A percentile compares a stretch with the other conserved stretches of the same genome.
Evolutionary conservation across 2,888 invertebrate species (phyloP).

Genomic region (Chironomus riparius): DNA sequence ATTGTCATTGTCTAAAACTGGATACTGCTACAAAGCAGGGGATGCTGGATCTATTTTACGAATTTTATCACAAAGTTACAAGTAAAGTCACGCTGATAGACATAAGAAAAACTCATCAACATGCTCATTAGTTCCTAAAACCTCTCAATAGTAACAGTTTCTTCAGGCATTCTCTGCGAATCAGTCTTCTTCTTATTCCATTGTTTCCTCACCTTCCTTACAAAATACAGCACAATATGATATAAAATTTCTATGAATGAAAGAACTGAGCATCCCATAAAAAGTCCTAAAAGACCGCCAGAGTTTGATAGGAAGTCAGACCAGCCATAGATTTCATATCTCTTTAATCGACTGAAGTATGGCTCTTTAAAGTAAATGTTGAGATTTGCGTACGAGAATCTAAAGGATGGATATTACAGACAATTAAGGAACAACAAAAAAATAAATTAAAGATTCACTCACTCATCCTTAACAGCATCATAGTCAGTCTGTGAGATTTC

Average conservation of each 20-base stretch:
- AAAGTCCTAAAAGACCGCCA: constrained; percentile 8
- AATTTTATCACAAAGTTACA: too few relatives aligned
- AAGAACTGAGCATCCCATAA: constrained; percentile 17
- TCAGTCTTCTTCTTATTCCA: too few relatives aligned
- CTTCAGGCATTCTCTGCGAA: too few relatives aligned
- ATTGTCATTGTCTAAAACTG: too few relatives aligned
- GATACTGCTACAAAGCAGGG: too few relatives aligned
- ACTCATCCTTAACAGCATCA: not conserved
- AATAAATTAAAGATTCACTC: not conserved
- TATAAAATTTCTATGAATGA: constrained; percentile 17
- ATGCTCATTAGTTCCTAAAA: too few relatives aligned
- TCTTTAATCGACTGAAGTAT: constrained; percentile 5
- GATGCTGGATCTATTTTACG: too few relatives aligned
- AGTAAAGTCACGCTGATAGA: too few relatives aligned
- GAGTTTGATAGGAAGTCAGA: constrained; percentile 12
- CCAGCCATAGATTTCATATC: constrained; percentile 13
- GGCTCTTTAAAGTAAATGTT: constrained; percentile 14
- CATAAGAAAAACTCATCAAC: too few relatives aligned
- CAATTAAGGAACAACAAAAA: too few relatives aligned
- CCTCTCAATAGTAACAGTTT: too few relatives aligned
- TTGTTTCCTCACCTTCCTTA: not conserved
- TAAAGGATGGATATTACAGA: not conserved
- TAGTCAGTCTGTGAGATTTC: constrained; percentile 15
- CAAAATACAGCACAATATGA: constrained; percentile 3
- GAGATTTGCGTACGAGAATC: not conserved